These are phyloP conservation scores for Sceloporus tristichus DNA, from an alignment of 2,113 vertebrate genomes.

Conservation along the genomic window DNA sequence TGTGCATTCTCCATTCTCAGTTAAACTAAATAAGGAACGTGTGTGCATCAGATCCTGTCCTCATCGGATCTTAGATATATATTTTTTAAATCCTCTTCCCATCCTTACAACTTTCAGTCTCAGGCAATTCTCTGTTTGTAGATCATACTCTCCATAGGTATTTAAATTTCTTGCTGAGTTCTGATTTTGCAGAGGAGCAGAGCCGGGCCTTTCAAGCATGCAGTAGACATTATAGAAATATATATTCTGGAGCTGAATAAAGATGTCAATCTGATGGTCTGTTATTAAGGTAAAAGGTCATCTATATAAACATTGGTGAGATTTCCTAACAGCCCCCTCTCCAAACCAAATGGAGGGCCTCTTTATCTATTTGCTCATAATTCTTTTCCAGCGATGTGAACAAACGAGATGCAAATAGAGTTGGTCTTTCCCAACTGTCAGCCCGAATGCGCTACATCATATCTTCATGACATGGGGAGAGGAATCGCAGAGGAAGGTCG, in stretches of 20 bases:
- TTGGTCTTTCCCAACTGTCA: constrained; percentile 14
- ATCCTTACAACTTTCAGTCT: not conserved
- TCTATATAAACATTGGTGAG: constrained; percentile 50
- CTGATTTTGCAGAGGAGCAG: constrained; percentile 14
- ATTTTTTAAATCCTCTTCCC: not conserved
- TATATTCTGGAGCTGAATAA: constrained; percentile 46
- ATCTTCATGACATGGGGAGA: constrained; percentile 12
- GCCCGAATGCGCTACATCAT: not conserved
- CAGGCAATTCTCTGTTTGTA: not conserved
- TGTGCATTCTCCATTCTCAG: not conserved
- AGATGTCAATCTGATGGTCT: constrained; percentile 44
- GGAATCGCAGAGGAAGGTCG: not conserved
- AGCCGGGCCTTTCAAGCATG: constrained; percentile 23
- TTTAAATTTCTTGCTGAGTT: constrained; percentile 23
- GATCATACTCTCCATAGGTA: not conserved
- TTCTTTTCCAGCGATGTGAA: constrained; percentile 33
- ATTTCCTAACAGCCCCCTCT: constrained; percentile 40
- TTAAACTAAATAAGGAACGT: not conserved
- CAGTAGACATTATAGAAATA: constrained; percentile 44
- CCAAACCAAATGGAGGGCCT: constrained; percentile 31
- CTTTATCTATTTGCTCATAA: constrained; percentile 24
- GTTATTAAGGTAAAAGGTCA: constrained; percentile 53
- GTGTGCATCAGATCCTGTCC: not conserved
- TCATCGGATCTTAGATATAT: not conserved
- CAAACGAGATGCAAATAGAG: constrained; percentile 21